Evolutionary conservation across 2,113 vertebrate species (phyloP), one percentile per base, ranked within the genome.

Genomic region (Seriola quinqueradiata): DNA sequence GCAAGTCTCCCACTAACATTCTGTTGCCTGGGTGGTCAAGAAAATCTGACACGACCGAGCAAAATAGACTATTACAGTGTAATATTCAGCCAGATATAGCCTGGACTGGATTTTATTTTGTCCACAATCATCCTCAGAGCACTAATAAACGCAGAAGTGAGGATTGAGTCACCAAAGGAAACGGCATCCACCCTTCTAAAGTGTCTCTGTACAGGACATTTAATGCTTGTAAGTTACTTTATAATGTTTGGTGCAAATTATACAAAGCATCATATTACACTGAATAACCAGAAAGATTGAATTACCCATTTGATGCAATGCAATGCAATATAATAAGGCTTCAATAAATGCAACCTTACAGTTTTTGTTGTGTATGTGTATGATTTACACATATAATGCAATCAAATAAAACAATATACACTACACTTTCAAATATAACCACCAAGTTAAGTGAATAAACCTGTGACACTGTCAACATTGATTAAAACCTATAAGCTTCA

Each of bases 1-100:
- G 82, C 58, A 74, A 81, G 74, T 94, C 89, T 90, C 91, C 89
- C 87, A 92, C 92, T 70, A 87, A 90, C 93, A 92, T 90, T 90
- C 93, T 92, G 92, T 87, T 46, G 88, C 83, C 71, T 81, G 75
- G 65, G 83, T 87, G 88, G 87, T 92, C 83, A 79, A 84, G 70
- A 86, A 74, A 82, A 88, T 75, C 38, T 81, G 87, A 94, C 90
- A 89, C 75, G 71, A 84, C 74, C 42, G 50, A 84, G 85, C 70
- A 73, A 83, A 86, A 86, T 34, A 71, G 64, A 70, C 38, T 69
- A 86, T 76, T 48, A 19, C 25, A 65, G 79, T 74, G 75, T 67
- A 52, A 81, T 68, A 66, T 72, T 84, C 55, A 69, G 84, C 79
- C 79, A 74, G 70, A 85, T 73, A 69, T 77, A 85, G 75, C 46